Percentiles rank a stretch among this genome's conserved stretches.
Evolutionary conservation across 2,888 invertebrate species (phyloP).

Genomic region (Scaptomyza parva): DNA sequence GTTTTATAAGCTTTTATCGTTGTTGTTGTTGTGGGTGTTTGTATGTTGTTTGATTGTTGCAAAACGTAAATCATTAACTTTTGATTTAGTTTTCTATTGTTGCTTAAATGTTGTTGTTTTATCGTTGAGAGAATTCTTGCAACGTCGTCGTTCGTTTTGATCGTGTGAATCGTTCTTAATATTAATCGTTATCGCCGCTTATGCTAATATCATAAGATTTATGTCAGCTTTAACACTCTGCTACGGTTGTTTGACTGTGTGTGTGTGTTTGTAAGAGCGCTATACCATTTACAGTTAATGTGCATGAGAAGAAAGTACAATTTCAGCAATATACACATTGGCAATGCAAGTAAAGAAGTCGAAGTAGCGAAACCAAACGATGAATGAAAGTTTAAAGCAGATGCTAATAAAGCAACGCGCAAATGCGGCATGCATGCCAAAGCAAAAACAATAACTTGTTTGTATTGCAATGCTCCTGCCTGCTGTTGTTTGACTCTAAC

Average conservation of each 20-base stretch:
- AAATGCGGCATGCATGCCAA: slow-evolving; percentile 39
- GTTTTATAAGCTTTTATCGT: slow-evolving; percentile 21
- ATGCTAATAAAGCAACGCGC: slow-evolving; percentile 54
- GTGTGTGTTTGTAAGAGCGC: background rate
- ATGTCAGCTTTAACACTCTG: slow-evolving; percentile 36
- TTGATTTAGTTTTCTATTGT: slow-evolving; percentile 5
- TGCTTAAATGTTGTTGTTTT: slow-evolving; percentile 14
- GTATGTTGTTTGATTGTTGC: slow-evolving; percentile 36
- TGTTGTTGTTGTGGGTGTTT: slow-evolving; percentile 11
- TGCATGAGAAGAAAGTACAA: slow-evolving; percentile 53
- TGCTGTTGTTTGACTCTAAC: slow-evolving; percentile 35
- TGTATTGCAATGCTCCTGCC: slow-evolving; percentile 21
- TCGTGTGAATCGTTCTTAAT: slow-evolving; percentile 47
- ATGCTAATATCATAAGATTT: slow-evolving; percentile 43
- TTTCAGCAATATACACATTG: slow-evolving; percentile 43
- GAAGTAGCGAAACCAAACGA: slow-evolving; percentile 29
- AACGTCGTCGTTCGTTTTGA: slow-evolving; percentile 43
- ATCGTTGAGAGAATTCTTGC: slow-evolving; percentile 32
- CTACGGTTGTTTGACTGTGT: slow-evolving; percentile 5
- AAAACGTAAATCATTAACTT: slow-evolving; percentile 74
- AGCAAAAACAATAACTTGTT: slow-evolving; percentile 63
- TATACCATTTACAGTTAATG: slow-evolving; percentile 17
- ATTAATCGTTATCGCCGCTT: slow-evolving; percentile 40
- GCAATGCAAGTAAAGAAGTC: slow-evolving; percentile 45
- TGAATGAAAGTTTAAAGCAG: slow-evolving; percentile 65